A percentile compares a stretch with the other conserved stretches of the same genome.
Evolutionary conservation across 2,888 invertebrate genomes (phyloP).

Genomic region (Arge pagana): DNA sequence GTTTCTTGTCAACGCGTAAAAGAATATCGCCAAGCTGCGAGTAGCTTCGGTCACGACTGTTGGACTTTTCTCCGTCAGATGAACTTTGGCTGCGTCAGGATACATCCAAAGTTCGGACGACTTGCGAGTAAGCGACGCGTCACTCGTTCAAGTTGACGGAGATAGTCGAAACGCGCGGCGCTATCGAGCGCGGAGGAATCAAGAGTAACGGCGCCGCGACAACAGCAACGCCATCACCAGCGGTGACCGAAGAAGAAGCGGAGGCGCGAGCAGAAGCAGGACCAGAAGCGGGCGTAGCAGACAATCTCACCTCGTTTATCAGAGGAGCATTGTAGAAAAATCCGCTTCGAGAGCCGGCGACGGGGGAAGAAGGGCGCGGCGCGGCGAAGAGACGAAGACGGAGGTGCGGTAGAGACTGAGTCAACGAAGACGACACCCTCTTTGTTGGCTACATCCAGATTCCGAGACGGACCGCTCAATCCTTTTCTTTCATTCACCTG

Average conservation of each 20-base stretch:
- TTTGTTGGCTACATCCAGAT: constrained; percentile 52
- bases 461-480: constrained; percentile 51
- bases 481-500: constrained; percentile 51
- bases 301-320: constrained; percentile 58
- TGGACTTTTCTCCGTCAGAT: no score
- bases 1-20: no score
- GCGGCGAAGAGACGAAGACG: no score
- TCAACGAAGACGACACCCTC: constrained; percentile 48
- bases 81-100: no score
- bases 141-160: no score
- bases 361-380: background rate
- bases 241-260: constrained; percentile 1
- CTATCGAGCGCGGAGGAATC: background rate
- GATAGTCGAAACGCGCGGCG: constrained; percentile 6
- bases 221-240: background rate
- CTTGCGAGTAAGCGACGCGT: no score
- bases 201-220: background rate
- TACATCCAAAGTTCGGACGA: no score
- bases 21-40: no score
- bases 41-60: no score
- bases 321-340: constrained; percentile 51
- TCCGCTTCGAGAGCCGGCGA: constrained; percentile 44
- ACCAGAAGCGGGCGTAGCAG: constrained; percentile 38
- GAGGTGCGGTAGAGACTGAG: no score
- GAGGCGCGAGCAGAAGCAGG: constrained; percentile 22